These are phyloP conservation scores for Andrena minutula DNA, from an alignment of 2,888 invertebrate genomes.

Conservation along the genomic window DNA sequence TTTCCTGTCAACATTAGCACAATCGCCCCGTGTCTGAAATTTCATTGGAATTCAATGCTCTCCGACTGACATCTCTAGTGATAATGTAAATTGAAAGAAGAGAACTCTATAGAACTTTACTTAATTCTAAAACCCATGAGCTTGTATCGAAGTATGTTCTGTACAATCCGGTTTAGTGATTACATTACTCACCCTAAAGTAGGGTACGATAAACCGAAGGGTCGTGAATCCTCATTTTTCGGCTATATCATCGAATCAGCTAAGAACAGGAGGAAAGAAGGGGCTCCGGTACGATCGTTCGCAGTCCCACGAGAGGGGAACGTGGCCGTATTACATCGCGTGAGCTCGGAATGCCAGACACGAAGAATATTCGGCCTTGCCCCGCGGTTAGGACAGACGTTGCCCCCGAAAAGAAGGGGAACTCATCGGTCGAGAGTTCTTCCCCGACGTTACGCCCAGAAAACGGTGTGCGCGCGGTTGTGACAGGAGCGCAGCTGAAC, in stretches of 20 bases:
- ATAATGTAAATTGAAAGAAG: not conserved
- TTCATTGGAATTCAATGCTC: conserved; percentile 1
- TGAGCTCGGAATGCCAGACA: conserved; percentile 38
- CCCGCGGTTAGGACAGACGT: not conserved
- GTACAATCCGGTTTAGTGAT: not conserved
- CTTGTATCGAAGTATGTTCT: not conserved
- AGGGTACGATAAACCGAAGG: not conserved
- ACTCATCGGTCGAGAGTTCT: not conserved
- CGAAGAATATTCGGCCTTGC: conserved; percentile 22
- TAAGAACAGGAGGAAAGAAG: not conserved
- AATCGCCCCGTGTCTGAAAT: conserved; percentile 4
- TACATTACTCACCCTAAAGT: conserved; percentile 1
- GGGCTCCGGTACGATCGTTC: conserved; percentile 12
- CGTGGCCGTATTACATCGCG: conserved; percentile 29
- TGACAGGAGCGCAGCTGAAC: not conserved
- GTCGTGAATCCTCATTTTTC: conserved; percentile 2
- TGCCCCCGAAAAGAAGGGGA: not conserved
- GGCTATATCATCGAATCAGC: conserved; percentile 7
- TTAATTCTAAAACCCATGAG: not conserved
- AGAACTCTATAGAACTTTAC: not conserved
- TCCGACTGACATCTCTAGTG: not conserved
- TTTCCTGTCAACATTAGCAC: conserved; percentile 12
- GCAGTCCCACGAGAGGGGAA: conserved; percentile 1
- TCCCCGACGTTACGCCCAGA: not conserved
- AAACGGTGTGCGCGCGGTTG: conserved; percentile 2